A percentile compares a stretch with the other conserved stretches of the same genome.
Evolutionary conservation across 2,797 vertebrate genomes (phyloP).

Genomic region (Podargus strigoides): DNA sequence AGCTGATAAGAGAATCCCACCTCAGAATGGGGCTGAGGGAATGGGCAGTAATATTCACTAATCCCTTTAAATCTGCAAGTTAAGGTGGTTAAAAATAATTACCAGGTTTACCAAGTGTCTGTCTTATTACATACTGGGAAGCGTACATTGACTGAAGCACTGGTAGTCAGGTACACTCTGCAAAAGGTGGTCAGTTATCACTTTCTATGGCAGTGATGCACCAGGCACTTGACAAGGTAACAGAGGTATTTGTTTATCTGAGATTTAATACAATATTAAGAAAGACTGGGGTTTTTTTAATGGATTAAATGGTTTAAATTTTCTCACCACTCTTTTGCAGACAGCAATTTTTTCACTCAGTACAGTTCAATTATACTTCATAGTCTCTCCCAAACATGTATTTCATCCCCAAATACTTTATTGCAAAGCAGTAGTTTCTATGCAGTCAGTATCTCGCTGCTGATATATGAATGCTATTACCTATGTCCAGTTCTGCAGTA

Average conservation of each 20-base stretch:
- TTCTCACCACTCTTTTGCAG: not conserved
- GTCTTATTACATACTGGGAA: not conserved
- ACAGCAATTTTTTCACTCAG: not conserved
- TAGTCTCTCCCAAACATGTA: not conserved
- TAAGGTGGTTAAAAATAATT: not conserved
- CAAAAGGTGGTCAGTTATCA: not conserved
- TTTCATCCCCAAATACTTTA: not conserved
- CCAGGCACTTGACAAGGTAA: not conserved
- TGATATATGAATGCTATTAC: not conserved
- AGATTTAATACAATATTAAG: not conserved
- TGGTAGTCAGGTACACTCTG: not conserved
- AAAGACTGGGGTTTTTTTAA: not conserved
- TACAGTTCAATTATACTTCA: not conserved
- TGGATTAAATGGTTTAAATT: not conserved
- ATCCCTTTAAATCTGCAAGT: not conserved
- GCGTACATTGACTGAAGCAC: rapidly evolving
- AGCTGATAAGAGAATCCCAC: not conserved
- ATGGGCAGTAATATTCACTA: not conserved
- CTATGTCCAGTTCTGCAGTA: not conserved
- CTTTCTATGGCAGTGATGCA: not conserved
- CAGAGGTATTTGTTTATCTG: not conserved
- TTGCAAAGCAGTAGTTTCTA: not conserved
- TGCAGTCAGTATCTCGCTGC: not conserved
- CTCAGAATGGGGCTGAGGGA: not conserved
- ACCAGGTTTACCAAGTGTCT: not conserved